Conservation (phyloP, 2,888 invertebrate genomes). For the Drosophila bunnanda region DNA sequence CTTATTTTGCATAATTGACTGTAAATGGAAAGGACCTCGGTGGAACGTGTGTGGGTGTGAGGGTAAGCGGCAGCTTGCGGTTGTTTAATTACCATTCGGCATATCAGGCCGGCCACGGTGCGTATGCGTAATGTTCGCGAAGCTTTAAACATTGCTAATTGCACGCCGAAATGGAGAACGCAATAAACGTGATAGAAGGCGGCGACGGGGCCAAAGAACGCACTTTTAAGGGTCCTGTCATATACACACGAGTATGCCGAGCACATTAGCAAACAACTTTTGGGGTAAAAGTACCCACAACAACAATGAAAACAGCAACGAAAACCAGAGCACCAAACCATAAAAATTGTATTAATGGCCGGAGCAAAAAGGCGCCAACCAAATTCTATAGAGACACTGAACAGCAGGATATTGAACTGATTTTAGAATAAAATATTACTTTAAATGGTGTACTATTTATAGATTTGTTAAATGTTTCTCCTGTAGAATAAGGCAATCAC, state of each 20-base stretch:
- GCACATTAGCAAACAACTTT: conserved; percentile 48
- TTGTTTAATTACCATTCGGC: conserved; percentile 34
- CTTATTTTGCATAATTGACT: conserved; percentile 73
- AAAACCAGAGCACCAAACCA: conserved; percentile 2
- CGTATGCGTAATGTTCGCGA: conserved; percentile 54
- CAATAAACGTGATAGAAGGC: conserved; percentile 13
- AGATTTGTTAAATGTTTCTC: too few species aligned
- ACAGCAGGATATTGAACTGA: neutral
- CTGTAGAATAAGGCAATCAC: too few species aligned
- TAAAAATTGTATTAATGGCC: conserved; percentile 40
- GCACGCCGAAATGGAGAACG: conserved; percentile 27
- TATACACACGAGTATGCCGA: conserved; percentile 32
- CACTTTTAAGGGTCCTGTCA: conserved; percentile 34
- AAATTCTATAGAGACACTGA: conserved; percentile 20
- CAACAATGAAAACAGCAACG: conserved; percentile 15
- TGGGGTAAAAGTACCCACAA: conserved; percentile 21
- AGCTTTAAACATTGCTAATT: conserved; percentile 56
- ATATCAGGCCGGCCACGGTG: conserved; percentile 22
- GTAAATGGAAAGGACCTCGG: conserved; percentile 57
- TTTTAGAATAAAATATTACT: neutral
- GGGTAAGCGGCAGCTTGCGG: conserved; percentile 25
- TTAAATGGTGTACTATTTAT: neutral
- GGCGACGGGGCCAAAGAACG: neutral
- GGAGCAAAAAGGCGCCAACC: conserved; percentile 24
- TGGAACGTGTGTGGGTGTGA: conserved; percentile 3